phyloP scores from a whole-genome alignment of 2,888 invertebrate species.

The Dyspetes luteomarginatus region DNA sequence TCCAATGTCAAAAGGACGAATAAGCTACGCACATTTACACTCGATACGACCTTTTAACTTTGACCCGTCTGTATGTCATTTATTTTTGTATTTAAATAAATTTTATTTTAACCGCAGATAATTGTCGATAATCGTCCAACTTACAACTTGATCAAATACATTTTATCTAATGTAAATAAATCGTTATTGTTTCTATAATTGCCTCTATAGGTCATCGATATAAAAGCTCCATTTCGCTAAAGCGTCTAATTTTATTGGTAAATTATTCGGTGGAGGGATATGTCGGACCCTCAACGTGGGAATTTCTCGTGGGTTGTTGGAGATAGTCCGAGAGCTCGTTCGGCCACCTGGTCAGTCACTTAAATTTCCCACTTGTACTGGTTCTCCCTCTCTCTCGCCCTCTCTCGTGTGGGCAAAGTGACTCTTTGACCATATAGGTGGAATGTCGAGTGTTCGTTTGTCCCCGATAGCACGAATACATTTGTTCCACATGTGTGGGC shows the following conservation, averaged over 20 bases:
- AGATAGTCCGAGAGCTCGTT: background rate
- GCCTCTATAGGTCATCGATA: background rate
- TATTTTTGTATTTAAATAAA: background rate
- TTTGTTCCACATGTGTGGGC: constrained; percentile 43
- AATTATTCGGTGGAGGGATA: background rate
- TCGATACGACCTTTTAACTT: too few relatives aligned
- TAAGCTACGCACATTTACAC: too few relatives aligned
- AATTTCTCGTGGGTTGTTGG: background rate
- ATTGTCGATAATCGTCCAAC: too few relatives aligned
- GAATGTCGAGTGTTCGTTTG: constrained; percentile 12
- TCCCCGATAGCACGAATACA: constrained; percentile 25
- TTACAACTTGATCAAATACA: too few relatives aligned
- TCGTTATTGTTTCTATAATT: too few relatives aligned
- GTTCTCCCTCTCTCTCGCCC: too few relatives aligned
- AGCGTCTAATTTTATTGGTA: constrained; percentile 19
- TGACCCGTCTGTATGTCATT: too few relatives aligned
- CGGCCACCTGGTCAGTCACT: constrained; percentile 51
- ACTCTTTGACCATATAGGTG: constrained; percentile 52
- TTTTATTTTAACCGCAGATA: too few relatives aligned
- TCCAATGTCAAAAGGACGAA: too few relatives aligned
- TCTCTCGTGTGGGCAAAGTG: constrained; percentile 18
- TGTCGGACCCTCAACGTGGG: background rate
- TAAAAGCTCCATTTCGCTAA: background rate
- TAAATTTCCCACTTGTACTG: constrained; percentile 45
- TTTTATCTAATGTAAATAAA: too few relatives aligned